Base-by-base conservation (phyloP, 2,888 invertebrate genomes). In the Drepanosiphum platanoidis region DNA sequence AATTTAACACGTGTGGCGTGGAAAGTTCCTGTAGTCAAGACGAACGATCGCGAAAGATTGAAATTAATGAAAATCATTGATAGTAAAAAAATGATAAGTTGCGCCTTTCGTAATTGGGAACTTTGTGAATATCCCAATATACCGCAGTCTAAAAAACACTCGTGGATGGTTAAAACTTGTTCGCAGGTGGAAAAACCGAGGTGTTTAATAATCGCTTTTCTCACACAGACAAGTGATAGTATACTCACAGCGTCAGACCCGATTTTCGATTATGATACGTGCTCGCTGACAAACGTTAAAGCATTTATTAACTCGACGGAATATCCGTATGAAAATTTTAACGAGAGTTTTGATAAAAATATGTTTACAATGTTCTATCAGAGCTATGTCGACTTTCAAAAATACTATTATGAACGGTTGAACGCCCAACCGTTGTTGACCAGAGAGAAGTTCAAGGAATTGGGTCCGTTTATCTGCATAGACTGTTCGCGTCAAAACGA, bases 111-210 rank as follows among this genome's bases (percentile, higher is more conserved):
- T 18, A 79, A 46, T 30, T 79, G 79, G 68, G 68, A 79, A 3
- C 22, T 79, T 0, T 79, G 42, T 34, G 68, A 58, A 8, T 80
- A 80, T 46, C 80, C 80, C 5, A n/a, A 79, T n/a, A 4, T 79
- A 1, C 80, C 80, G 22, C 36, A 68, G 3, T 66, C 68, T 39
- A 66, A 8, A 0, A 80, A 66, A 66, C 64, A 64, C 7, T 66
- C 66, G 3, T 75, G 75, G 75, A 52, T 34, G 52, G 75, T 75
- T 8, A 75, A 75, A 18, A 46, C 75, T 5, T n/a, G 61, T 15
- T 61, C 61, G 9, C 39, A 39, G 39, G 39, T 39, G 0, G 66
- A 32, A 13, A 66, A 32, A 9, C 36, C 36, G 5, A 18, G 70
- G 9, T 70, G 70, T 22, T 36, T 70, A 22, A 70, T 70, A 36